Evolutionary conservation across 2,113 vertebrate species (phyloP).

Genomic region (Cathartes aura): DNA sequence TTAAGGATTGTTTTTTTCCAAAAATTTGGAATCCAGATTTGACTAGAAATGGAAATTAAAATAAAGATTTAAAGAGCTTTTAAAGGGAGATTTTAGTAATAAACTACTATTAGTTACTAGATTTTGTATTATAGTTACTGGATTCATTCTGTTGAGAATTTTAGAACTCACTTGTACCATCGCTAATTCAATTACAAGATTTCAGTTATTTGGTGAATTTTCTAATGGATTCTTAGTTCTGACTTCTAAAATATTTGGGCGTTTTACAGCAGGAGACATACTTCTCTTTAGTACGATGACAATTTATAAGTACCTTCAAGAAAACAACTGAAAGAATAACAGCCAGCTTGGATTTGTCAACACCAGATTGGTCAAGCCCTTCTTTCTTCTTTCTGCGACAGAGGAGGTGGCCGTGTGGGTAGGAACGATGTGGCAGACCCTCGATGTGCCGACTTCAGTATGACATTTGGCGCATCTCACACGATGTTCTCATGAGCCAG

Average conservation of each 20-base stretch:
- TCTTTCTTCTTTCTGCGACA: not conserved
- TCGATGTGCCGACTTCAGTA: accelerated
- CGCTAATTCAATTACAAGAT: not conserved
- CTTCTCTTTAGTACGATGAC: not conserved
- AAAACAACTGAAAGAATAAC: not conserved
- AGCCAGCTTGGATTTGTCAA: not conserved
- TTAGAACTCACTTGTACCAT: not conserved
- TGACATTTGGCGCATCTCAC: not conserved
- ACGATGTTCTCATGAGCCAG: not conserved
- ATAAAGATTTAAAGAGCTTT: not conserved
- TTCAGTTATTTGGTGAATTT: not conserved
- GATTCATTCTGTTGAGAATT: not conserved
- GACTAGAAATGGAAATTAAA: not conserved
- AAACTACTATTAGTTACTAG: not conserved
- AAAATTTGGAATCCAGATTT: not conserved
- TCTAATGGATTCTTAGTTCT: not conserved
- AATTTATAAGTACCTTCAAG: not conserved
- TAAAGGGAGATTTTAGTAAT: not conserved
- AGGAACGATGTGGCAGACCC: not conserved
- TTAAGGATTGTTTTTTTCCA: accelerated
- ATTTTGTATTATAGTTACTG: not conserved
- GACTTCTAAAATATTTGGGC: not conserved
- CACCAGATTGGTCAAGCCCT: not conserved
- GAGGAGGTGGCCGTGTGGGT: not conserved
- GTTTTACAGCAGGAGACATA: not conserved